These are phyloP conservation scores for Adela reaumurella DNA, from an alignment of 2,888 invertebrate genomes.

Conservation along the genomic window DNA sequence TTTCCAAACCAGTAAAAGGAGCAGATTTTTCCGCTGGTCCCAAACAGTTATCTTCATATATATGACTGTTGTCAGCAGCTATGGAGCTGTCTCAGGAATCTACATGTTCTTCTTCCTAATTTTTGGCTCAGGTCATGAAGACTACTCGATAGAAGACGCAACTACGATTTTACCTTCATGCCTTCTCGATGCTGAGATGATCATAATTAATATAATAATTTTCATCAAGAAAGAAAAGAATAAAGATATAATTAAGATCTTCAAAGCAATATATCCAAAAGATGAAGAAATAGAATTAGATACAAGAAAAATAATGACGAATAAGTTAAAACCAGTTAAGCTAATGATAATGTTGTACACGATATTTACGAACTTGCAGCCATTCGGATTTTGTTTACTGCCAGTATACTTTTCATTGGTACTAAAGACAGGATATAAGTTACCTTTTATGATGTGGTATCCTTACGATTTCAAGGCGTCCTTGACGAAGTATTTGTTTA, in stretches of 20 bases:
- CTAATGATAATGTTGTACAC: not conserved
- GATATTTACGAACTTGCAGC: not conserved
- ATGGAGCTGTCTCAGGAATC: not conserved
- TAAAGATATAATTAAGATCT: not conserved
- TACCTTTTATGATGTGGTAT: not conserved
- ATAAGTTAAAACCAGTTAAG: not conserved
- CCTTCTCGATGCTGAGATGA: not conserved
- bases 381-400: not conserved
- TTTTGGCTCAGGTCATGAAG: not conserved
- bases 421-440: not conserved
- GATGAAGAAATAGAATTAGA: not conserved
- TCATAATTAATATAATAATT: not conserved
- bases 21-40: not conserved
- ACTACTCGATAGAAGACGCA: not conserved
- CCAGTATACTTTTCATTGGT: not conserved
- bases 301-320: not conserved
- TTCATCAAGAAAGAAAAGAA: not conserved
- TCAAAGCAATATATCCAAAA: not conserved
- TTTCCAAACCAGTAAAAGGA: not conserved
- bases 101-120: not conserved
- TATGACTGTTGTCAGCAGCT: not conserved
- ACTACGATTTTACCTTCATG: not conserved
- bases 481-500: not conserved
- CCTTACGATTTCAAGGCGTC: not conserved
- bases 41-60: not conserved